Evolutionary conservation across 37 sponge, comb jelly and placozoan species (phyloP), one percentile per base, ranked within the genome.

Genomic region (Theonella swinhoei): DNA sequence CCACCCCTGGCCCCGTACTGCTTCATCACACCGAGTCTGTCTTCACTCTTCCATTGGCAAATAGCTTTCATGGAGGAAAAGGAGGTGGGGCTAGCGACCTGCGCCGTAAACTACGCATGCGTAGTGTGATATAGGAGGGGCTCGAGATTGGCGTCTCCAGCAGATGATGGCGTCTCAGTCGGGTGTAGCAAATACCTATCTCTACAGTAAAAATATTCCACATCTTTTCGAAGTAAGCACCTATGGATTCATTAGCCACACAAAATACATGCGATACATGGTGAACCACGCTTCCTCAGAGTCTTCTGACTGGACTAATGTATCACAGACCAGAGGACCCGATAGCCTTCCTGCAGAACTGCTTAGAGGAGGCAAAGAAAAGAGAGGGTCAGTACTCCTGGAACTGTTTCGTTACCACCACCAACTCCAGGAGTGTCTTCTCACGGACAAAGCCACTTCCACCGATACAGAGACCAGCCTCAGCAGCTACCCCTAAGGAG

Each of bases 161-260:
- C n/a, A n/a, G n/a, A 47, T 47, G 14, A 47, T 47, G 54, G 14
- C 54, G 54, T 7, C 54, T 47, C 7, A 47, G 7, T 17, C 54
- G 54, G 54, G 54, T 47, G 7, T 66, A 65, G 92, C 92, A n/a
- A 82, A 58, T 29, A 60, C 69, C 31, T 91, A 91, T 70, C 66
- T 91, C 8, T 78, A 83, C 41, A 39, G 61, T 41, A 74, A 78
- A 40, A 81, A 84, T 17, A 88, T 91, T 19, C 92, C 92, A 11
- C 62, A 72, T 31, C 80, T 91, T 3, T 88, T 91, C 41, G 92
- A 91, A 79, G 92, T 89, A 31, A 25, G 89, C n/a, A n/a, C n/a
- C n/a, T n/a, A n/a, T n/a, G n/a, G n/a, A n/a, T 19, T 2, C 32
- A 77, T 11, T 31, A 0, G 72, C 26, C 9, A 11, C 3, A 9